Evolutionary conservation across 2,888 invertebrate species (phyloP).

Genomic region (Hypomecis atomaria): DNA sequence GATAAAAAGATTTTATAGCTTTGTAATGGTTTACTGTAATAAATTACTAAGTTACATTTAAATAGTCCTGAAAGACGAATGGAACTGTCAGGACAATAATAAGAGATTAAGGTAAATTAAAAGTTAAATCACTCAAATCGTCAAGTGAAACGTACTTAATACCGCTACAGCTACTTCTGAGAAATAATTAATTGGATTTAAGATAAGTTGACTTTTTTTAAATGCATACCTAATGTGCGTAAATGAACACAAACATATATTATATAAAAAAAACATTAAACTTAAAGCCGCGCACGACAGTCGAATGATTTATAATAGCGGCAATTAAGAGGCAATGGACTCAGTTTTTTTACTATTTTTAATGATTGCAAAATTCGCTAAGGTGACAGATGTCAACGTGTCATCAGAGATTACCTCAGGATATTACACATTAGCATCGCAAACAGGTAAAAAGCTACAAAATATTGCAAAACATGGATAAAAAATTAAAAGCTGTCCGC

Average conservation of each 20-base stretch:
- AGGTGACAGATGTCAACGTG: constrained; percentile 10
- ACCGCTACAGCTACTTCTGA: too few relatives aligned
- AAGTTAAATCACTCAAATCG: constrained; percentile 3
- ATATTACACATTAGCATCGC: constrained; percentile 6
- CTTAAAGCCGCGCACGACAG: constrained; percentile 1
- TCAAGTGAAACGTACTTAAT: constrained; percentile 2
- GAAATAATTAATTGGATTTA: too few relatives aligned
- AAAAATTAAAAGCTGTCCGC: constrained; percentile 12
- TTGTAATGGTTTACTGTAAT: too few relatives aligned
- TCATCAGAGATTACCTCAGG: constrained; percentile 5
- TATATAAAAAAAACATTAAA: not conserved
- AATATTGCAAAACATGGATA: constrained; percentile 14
- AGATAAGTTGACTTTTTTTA: too few relatives aligned
- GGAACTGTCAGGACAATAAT: not conserved
- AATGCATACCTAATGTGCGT: too few relatives aligned
- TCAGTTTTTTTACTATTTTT: not conserved
- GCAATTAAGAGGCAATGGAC: not conserved
- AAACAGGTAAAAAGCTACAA: constrained; percentile 5
- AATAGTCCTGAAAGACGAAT: too few relatives aligned
- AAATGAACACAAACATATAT: not conserved
- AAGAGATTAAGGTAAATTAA: not conserved
- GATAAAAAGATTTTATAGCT: too few relatives aligned
- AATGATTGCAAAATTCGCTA: constrained; percentile 7
- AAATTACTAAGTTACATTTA: too few relatives aligned
- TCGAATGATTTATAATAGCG: not conserved